phyloP scores from a whole-genome alignment of 2,113 vertebrate genomes.

The Merops nubicus region DNA sequence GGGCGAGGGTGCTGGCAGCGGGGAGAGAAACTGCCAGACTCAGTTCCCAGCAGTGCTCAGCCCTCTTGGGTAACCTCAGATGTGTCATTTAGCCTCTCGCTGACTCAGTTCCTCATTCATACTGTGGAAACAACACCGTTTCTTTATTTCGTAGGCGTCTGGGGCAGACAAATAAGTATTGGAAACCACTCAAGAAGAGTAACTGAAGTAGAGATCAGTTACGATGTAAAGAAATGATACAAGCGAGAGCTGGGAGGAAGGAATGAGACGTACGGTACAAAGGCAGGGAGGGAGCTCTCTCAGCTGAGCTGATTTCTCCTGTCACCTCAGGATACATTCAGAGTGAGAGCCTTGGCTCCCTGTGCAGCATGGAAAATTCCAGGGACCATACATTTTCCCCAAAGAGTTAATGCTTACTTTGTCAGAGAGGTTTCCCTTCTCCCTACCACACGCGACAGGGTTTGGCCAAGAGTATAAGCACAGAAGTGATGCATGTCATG shows the following conservation, averaged over 20 bases:
- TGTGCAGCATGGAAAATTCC: background rate
- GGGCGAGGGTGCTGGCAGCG: background rate
- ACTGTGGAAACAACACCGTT: background rate
- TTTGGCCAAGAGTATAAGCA: background rate
- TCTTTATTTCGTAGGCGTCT: background rate
- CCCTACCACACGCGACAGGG: background rate
- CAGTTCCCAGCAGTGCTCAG: background rate
- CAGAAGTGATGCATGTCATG: background rate
- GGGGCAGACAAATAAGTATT: background rate
- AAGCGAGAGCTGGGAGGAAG: background rate
- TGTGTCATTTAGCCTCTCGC: constrained; percentile 7
- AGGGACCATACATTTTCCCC: rapidly evolving
- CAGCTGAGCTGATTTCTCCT: background rate
- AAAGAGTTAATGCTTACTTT: background rate
- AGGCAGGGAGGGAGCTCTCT: background rate
- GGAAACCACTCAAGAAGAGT: background rate
- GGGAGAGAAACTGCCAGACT: background rate
- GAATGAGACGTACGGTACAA: background rate
- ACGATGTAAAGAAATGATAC: background rate
- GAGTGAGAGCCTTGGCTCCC: background rate
- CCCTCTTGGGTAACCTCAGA: constrained; percentile 26
- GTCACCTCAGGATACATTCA: background rate
- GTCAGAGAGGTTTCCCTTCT: background rate
- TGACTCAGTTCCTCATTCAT: constrained; percentile 50
- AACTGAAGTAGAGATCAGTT: background rate